Percentiles rank a stretch among this genome's conserved stretches.
Evolutionary conservation across 2,797 vertebrate species (phyloP).

Genomic region (Amblyraja radiata): DNA sequence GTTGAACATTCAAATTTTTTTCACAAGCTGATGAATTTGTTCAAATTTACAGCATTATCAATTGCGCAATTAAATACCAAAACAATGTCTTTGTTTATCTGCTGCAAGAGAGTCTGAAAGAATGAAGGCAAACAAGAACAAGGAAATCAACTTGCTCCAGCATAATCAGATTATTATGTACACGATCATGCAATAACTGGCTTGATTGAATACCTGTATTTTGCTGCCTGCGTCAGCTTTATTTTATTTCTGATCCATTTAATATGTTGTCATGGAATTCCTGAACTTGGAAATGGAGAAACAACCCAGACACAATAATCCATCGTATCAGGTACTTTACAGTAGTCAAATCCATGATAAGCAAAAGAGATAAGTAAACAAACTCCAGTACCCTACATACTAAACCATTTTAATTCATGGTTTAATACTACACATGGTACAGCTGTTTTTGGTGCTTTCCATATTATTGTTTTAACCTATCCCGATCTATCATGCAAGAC

Average conservation of each 20-base stretch:
- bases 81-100: neutral
- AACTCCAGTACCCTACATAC: neutral
- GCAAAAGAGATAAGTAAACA: neutral
- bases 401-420: neutral
- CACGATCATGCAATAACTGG: neutral
- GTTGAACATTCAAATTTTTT: neutral
- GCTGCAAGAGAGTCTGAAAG: neutral
- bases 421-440: neutral
- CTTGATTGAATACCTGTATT: neutral
- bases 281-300: neutral
- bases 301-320: neutral
- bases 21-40: neutral
- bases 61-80: neutral
- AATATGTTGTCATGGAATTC: neutral
- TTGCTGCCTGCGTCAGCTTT: neutral
- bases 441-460: neutral
- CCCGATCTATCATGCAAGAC: neutral
- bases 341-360: neutral
- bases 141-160: neutral
- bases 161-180: neutral
- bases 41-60: neutral
- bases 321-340: neutral
- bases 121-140: neutral
- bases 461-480: neutral
- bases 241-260: neutral